Percentiles rank a stretch among this genome's conserved stretches.
These are phyloP conservation scores for Leptocoma aspasia DNA, from an alignment of 2,113 vertebrate genomes.

Conservation along the genomic window DNA sequence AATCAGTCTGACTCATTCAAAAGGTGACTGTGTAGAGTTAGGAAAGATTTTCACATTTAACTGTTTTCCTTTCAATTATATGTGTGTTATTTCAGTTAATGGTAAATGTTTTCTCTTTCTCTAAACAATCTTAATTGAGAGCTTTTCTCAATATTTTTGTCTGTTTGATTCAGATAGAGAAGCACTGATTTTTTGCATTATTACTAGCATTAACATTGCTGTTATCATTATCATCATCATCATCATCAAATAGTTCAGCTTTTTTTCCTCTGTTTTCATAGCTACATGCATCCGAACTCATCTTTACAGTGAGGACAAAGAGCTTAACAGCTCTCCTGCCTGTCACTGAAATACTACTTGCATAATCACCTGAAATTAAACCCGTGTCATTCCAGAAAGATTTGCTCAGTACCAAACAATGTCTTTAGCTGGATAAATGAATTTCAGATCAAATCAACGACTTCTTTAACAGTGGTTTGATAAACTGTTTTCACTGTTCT, in stretches of 20 bases:
- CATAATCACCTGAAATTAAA: neutral
- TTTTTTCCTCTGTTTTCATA: neutral
- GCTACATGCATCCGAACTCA: neutral
- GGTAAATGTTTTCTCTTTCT: conserved; percentile 15
- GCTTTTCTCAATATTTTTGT: conserved; percentile 11
- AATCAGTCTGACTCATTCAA: neutral
- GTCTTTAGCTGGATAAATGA: neutral
- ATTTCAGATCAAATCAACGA: neutral
- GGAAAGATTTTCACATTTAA: neutral
- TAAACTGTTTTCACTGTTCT: neutral
- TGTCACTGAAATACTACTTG: neutral
- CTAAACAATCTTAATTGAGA: neutral
- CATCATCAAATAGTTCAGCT: neutral
- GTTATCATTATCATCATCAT: neutral
- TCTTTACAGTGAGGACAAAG: neutral
- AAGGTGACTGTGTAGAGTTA: neutral
- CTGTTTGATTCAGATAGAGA: neutral
- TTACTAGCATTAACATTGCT: neutral
- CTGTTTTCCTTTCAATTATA: neutral
- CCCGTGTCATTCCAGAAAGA: neutral
- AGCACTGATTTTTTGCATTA: neutral
- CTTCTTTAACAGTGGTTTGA: neutral
- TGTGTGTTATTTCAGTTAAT: conserved; percentile 38
- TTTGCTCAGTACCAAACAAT: neutral
- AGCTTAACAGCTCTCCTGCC: neutral